These are phyloP conservation scores for Procambarus virginalis DNA, from an alignment of 1,140 invertebrate species.

Conservation along the genomic window DNA sequence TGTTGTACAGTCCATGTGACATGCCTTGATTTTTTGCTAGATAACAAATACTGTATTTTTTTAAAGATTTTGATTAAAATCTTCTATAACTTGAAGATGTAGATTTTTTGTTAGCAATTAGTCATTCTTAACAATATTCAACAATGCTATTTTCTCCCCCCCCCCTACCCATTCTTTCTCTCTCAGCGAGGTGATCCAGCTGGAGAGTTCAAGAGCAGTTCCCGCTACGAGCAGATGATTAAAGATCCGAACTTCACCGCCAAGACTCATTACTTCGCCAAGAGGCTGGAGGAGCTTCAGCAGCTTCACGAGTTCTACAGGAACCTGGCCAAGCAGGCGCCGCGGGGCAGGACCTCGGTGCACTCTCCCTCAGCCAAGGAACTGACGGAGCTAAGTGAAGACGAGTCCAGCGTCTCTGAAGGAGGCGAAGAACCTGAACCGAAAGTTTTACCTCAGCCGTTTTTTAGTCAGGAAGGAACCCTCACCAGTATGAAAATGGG, in stretches of 20 bases:
- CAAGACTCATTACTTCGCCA: constrained; percentile 69
- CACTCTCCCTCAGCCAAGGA: constrained; percentile 55
- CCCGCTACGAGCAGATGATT: constrained; percentile 69
- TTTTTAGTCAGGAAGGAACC: constrained; percentile 58
- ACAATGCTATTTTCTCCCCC: too few species aligned
- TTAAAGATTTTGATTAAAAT: too few species aligned
- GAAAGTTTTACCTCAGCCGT: constrained; percentile 51
- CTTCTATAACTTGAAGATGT: too few species aligned
- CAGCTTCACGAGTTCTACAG: constrained; percentile 69
- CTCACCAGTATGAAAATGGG: constrained; percentile 59
- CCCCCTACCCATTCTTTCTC: neutral
- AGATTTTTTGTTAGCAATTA: too few species aligned
- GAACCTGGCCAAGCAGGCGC: constrained; percentile 69
- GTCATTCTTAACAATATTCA: too few species aligned
- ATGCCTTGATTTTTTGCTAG: too few species aligned
- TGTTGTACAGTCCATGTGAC: too few species aligned
- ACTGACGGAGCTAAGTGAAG: constrained; percentile 37
- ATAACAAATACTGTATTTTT: too few species aligned
- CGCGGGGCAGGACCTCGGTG: constrained; percentile 56
- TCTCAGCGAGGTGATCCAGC: neutral
- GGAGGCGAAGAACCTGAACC: constrained; percentile 49
- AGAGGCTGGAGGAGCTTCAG: constrained; percentile 65
- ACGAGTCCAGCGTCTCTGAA: constrained; percentile 54
- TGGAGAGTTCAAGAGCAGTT: constrained; percentile 33
- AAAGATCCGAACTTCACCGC: constrained; percentile 69